phyloP scores from a whole-genome alignment of 1,140 invertebrate genomes.

The Thaumatotibia leucotreta region DNA sequence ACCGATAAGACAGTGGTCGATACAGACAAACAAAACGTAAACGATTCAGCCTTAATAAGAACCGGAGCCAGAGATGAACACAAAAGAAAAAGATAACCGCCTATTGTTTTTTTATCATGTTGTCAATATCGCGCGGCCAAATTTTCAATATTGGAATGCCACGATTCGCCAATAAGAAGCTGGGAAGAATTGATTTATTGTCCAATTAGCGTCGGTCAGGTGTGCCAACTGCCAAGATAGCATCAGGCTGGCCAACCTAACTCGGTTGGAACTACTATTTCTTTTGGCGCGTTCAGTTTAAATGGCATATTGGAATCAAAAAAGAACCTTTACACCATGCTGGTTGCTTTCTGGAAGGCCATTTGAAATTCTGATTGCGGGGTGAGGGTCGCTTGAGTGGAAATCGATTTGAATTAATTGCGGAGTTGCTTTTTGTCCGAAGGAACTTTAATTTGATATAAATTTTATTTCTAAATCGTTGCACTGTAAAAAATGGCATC shows the following conservation, averaged over 20 bases:
- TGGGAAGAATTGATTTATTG: conserved; percentile 76
- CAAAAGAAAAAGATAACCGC: conserved; percentile 73
- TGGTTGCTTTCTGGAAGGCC: conserved; percentile 56
- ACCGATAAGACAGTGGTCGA: conserved; percentile 61
- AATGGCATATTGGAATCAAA: conserved; percentile 74
- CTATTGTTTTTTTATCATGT: conserved; percentile 74
- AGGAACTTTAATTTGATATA: conserved; percentile 71
- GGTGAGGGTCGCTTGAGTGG: conserved; percentile 59
- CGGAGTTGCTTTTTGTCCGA: conserved; percentile 43
- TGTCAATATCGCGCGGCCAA: conserved; percentile 76
- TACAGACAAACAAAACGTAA: conserved; percentile 57
- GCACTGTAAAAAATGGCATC: not conserved
- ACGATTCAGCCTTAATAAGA: conserved; percentile 65
- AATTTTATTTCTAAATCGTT: conserved; percentile 35
- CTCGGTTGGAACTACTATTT: conserved; percentile 66
- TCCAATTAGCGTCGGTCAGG: conserved; percentile 76
- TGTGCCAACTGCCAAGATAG: conserved; percentile 77
- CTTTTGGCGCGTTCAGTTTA: conserved; percentile 70
- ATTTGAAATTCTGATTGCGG: conserved; percentile 74
- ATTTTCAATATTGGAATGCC: conserved; percentile 77
- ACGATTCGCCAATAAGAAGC: conserved; percentile 76
- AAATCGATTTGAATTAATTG: conserved; percentile 74
- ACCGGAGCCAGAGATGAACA: conserved; percentile 68
- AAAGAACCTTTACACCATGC: conserved; percentile 71
- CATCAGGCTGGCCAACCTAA: conserved; percentile 72